phyloP scores from a whole-genome alignment of 23 tunicate species.

The Ciona savignyi region DNA sequence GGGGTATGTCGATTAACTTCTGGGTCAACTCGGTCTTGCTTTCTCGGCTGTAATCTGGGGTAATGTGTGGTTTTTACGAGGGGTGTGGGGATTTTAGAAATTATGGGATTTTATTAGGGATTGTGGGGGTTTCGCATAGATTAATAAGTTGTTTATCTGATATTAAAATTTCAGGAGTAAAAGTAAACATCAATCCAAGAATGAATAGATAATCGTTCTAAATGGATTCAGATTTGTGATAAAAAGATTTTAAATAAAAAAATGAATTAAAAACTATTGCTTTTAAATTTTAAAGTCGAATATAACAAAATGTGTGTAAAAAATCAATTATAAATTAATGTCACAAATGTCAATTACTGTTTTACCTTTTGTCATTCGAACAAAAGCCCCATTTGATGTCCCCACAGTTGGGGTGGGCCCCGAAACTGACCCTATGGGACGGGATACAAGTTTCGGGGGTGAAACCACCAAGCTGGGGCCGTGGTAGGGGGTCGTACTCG shows the following conservation, averaged over 20 bases:
- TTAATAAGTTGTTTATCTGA: too few species aligned
- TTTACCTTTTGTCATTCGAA: slow-evolving; percentile 13
- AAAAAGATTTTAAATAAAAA: too few species aligned
- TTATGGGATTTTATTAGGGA: too few species aligned
- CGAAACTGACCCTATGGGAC: slow-evolving; percentile 7
- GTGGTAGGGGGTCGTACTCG: background rate
- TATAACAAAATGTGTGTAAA: background rate
- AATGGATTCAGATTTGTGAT: too few species aligned
- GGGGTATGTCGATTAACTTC: background rate
- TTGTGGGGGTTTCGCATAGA: too few species aligned
- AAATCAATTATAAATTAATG: too few species aligned
- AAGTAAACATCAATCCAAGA: too few species aligned
- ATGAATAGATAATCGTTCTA: too few species aligned
- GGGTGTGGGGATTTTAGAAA: too few species aligned
- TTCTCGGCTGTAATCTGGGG: background rate
- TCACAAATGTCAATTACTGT: background rate
- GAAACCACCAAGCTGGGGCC: slow-evolving; percentile 3
- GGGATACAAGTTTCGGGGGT: slow-evolving; percentile 34
- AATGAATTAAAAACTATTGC: too few species aligned
- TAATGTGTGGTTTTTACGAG: too few species aligned
- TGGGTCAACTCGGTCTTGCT: background rate
- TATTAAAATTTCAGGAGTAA: too few species aligned
- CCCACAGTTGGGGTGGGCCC: slow-evolving; percentile 63
- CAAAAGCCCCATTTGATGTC: slow-evolving; percentile 41
- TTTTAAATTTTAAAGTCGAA: background rate